Percentiles rank a stretch among this genome's conserved stretches.
Evolutionary conservation across 2,797 vertebrate genomes (phyloP).

Genomic region (Simalia tracyae): DNA sequence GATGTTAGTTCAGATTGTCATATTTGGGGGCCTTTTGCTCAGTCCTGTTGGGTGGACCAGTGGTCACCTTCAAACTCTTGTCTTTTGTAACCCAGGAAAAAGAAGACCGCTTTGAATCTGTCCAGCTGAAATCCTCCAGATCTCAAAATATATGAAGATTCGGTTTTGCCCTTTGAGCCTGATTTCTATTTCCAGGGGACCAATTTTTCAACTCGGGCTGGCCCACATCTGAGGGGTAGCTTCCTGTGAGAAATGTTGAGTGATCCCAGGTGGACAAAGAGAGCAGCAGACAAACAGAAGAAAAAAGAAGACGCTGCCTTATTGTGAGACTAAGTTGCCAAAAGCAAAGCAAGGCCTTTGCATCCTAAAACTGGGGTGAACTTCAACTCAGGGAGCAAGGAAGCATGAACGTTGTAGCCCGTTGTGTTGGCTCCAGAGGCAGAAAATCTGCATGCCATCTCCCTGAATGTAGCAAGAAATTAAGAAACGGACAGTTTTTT

Average conservation of each 20-base stretch:
- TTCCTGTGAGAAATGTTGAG: conserved; percentile 57
- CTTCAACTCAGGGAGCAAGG: conserved; percentile 79
- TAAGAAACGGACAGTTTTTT: background rate
- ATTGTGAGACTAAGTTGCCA: conserved; percentile 73
- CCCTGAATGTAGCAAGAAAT: background rate
- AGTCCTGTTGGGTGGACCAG: background rate
- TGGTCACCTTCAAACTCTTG: background rate
- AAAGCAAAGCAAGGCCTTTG: conserved; percentile 65
- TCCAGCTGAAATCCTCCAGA: conserved; percentile 91
- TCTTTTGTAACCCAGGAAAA: conserved; percentile 80
- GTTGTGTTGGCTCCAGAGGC: background rate
- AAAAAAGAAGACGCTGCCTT: conserved; percentile 71
- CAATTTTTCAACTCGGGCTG: conserved; percentile 65
- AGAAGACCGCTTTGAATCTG: conserved; percentile 88
- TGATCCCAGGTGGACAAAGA: conserved; percentile 53
- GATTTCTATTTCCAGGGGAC: conserved; percentile 71
- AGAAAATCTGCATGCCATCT: background rate
- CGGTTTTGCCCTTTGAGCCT: conserved; percentile 65
- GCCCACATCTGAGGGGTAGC: conserved; percentile 58
- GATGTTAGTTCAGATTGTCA: background rate
- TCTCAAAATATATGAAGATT: conserved; percentile 81
- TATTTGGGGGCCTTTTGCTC: background rate
- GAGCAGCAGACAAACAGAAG: conserved; percentile 55
- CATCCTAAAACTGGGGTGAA: conserved; percentile 72
- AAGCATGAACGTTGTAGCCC: conserved; percentile 25